Evolutionary conservation across 2,797 vertebrate genomes (phyloP).

Genomic region (Atherinosoma microstoma): DNA sequence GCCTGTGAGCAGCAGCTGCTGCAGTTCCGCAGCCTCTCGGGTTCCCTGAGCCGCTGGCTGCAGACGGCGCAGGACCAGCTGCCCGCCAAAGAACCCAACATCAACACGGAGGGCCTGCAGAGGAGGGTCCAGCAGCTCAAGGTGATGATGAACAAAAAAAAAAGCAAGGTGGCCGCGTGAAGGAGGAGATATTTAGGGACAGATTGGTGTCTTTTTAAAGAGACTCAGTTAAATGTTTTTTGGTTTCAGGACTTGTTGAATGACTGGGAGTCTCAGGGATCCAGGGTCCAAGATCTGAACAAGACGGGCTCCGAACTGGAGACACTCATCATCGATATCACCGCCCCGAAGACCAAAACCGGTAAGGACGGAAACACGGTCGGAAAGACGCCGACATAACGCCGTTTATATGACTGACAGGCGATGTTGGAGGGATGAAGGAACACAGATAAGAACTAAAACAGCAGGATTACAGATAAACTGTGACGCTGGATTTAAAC

Average conservation of each 20-base stretch:
- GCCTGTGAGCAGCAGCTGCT: slow-evolving; percentile 91
- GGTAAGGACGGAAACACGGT: slow-evolving; percentile 75
- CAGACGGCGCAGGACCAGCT: slow-evolving; percentile 89
- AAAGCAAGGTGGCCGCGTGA: background rate
- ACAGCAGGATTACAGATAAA: too few species aligned
- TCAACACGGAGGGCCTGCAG: slow-evolving; percentile 89
- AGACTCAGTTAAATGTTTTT: background rate
- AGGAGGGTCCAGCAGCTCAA: slow-evolving; percentile 88
- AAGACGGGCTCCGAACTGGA: slow-evolving; percentile 91
- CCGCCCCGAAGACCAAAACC: slow-evolving; percentile 87
- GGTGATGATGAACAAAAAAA: slow-evolving; percentile 73
- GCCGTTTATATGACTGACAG: too few species aligned
- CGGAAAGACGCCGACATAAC: too few species aligned
- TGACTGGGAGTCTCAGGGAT: slow-evolving; percentile 89
- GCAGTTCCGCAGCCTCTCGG: slow-evolving; percentile 89
- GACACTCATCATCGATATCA: slow-evolving; percentile 91
- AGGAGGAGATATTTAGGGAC: too few species aligned
- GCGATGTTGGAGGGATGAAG: too few species aligned
- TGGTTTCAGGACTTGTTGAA: slow-evolving; percentile 85
- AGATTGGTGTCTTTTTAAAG: background rate
- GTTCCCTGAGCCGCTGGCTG: slow-evolving; percentile 90
- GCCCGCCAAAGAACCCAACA: slow-evolving; percentile 84
- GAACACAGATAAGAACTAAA: too few species aligned
- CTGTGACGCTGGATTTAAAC: too few species aligned
- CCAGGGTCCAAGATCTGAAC: slow-evolving; percentile 89